Evolutionary conservation across 2,888 invertebrate genomes (phyloP).

Genomic region (Octodonta nipae): DNA sequence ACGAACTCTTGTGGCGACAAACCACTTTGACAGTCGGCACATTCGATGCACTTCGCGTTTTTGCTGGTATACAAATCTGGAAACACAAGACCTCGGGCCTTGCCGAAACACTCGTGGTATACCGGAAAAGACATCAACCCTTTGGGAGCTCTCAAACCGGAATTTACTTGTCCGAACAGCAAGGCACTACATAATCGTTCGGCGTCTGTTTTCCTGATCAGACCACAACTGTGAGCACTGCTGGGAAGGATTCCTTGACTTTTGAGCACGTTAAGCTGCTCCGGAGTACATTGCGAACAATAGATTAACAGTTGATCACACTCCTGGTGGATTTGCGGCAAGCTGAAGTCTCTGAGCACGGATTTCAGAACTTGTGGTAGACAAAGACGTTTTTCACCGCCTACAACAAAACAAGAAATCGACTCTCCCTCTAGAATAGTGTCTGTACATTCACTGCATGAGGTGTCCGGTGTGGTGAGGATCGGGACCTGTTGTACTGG

Average conservation of each 20-base stretch:
- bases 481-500: constrained; percentile 51
- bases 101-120: constrained; percentile 95
- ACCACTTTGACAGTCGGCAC: constrained; percentile 75
- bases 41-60: constrained; percentile 75
- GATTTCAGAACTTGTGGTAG: constrained; percentile 90
- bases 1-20: constrained; percentile 88
- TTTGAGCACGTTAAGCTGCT: constrained; percentile 85
- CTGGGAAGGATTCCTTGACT: constrained; percentile 70
- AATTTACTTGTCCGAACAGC: constrained; percentile 42
- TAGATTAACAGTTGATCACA: constrained; percentile 92
- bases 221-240: constrained; percentile 81
- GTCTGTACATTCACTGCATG: constrained; percentile 72
- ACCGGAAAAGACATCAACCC: constrained; percentile 52
- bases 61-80: constrained; percentile 65
- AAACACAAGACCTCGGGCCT: constrained; percentile 76
- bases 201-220: constrained; percentile 95
- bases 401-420: constrained; percentile 90
- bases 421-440: constrained; percentile 80
- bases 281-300: constrained; percentile 84
- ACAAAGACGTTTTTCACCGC: constrained; percentile 90
- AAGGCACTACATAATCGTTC: constrained; percentile 88
- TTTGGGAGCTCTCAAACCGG: constrained; percentile 13
- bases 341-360: constrained; percentile 74
- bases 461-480: constrained; percentile 67
- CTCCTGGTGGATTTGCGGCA: constrained; percentile 83